Percentiles rank a stretch among this genome's conserved stretches.
phyloP scores from a whole-genome alignment of 2,888 invertebrate species.

The Diarsia rubi region DNA sequence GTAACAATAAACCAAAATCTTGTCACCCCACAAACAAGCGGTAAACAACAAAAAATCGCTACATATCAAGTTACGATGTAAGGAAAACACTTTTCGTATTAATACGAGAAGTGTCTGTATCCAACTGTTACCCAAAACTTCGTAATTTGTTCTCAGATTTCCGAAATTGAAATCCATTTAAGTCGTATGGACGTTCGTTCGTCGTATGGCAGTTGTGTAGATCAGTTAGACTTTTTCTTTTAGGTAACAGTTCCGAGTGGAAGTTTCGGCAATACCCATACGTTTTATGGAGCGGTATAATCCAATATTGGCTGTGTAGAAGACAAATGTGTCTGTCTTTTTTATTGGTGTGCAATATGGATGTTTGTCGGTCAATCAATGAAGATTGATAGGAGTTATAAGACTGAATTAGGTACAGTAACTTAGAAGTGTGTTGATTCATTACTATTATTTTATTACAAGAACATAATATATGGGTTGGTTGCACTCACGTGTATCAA shows the following conservation, averaged over 20 bases:
- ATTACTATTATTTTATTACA: neutral
- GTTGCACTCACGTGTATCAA: neutral
- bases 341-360: constrained; percentile 25
- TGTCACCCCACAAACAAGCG: constrained; percentile 10
- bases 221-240: constrained; percentile 48
- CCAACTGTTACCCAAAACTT: constrained; percentile 54
- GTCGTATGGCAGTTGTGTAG: constrained; percentile 50
- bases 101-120: constrained; percentile 45
- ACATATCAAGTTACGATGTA: constrained; percentile 30
- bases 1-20: neutral
- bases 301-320: constrained; percentile 29
- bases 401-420: neutral
- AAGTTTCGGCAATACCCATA: constrained; percentile 35
- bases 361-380: constrained; percentile 23
- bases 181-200: constrained; percentile 49
- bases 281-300: constrained; percentile 24
- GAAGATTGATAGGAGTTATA: constrained; percentile 22
- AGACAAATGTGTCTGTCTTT: constrained; percentile 33
- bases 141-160: constrained; percentile 54
- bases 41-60: constrained; percentile 20
- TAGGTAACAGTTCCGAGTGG: constrained; percentile 31
- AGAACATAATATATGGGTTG: neutral
- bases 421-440: neutral
- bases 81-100: constrained; percentile 38
- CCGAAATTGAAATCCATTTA: constrained; percentile 62